Conservation (phyloP, 2,113 vertebrate genomes). For the Polypterus senegalus region DNA sequence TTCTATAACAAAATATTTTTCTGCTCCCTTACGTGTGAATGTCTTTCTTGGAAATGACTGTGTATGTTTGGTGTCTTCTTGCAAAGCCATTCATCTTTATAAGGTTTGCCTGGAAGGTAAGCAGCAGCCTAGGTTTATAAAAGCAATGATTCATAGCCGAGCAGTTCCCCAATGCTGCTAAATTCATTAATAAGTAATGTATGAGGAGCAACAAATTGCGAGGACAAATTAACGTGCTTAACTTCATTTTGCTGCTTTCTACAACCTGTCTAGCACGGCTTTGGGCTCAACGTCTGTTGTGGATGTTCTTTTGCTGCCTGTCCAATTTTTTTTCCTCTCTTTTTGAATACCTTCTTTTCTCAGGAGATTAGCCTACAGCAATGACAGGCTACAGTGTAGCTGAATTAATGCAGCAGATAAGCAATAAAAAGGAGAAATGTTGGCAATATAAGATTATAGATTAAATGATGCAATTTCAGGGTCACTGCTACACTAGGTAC, state of each 20-base stretch:
- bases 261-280: not conserved
- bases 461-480: conserved; percentile 36
- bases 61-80: not conserved
- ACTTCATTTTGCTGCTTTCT: not conserved
- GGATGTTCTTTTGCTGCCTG: not conserved
- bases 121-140: not conserved
- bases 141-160: not conserved
- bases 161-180: conserved; percentile 1
- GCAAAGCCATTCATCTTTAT: not conserved
- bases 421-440: conserved; percentile 24
- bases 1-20: no score
- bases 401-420: conserved; percentile 19
- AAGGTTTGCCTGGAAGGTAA: conserved; percentile 1
- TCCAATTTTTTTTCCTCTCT: conserved; percentile 19
- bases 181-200: not conserved
- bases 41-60: no score
- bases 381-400: conserved; percentile 16
- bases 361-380: conserved; percentile 13
- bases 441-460: conserved; percentile 32
- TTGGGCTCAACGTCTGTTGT: not conserved
- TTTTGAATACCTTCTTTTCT: conserved; percentile 26
- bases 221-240: not conserved
- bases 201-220: not conserved
- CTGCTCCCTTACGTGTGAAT: no score
- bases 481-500: conserved; percentile 31